Percentiles rank a stretch among this genome's conserved stretches.
Conservation (phyloP, 2,113 vertebrate genomes). For the Poicephalus gulielmi region DNA sequence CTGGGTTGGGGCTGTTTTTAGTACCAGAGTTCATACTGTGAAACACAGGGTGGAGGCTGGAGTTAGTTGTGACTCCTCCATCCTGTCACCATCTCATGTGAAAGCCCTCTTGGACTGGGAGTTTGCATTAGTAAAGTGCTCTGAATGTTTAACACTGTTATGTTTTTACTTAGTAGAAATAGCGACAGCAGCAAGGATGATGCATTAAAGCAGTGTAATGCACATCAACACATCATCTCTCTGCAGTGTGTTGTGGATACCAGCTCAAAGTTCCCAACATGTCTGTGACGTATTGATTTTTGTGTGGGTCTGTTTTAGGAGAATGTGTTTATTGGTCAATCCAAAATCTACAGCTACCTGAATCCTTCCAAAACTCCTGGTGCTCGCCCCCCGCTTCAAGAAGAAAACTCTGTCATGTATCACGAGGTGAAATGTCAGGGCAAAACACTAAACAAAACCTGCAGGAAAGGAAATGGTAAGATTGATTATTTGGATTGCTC, state of each 20-base stretch:
- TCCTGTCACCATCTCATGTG: not conserved
- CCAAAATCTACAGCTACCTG: conserved; percentile 78
- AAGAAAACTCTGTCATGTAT: conserved; percentile 82
- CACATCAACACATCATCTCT: not conserved
- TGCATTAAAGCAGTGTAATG: not conserved
- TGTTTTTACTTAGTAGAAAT: not conserved
- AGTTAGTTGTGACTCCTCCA: not conserved
- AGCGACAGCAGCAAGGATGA: not conserved
- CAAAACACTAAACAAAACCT: conserved; percentile 67
- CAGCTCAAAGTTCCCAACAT: not conserved
- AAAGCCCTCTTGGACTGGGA: not conserved
- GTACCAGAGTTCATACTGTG: not conserved
- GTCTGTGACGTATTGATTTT: not conserved
- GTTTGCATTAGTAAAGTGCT: not conserved
- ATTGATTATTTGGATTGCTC: not conserved
- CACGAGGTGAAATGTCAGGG: conserved; percentile 82
- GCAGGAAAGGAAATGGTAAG: conserved; percentile 81
- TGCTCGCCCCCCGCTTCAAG: conserved; percentile 83
- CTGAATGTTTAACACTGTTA: not conserved
- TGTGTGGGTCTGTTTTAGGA: conserved; percentile 78
- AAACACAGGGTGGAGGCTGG: not conserved
- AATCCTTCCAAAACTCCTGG: conserved; percentile 77
- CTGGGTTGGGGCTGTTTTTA: not conserved
- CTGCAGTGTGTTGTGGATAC: not conserved
- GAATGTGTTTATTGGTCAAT: conserved; percentile 73